These are phyloP conservation scores for Paramuricea clavata DNA, from an alignment of 92 coral and sea anemone species.

Conservation along the genomic window DNA sequence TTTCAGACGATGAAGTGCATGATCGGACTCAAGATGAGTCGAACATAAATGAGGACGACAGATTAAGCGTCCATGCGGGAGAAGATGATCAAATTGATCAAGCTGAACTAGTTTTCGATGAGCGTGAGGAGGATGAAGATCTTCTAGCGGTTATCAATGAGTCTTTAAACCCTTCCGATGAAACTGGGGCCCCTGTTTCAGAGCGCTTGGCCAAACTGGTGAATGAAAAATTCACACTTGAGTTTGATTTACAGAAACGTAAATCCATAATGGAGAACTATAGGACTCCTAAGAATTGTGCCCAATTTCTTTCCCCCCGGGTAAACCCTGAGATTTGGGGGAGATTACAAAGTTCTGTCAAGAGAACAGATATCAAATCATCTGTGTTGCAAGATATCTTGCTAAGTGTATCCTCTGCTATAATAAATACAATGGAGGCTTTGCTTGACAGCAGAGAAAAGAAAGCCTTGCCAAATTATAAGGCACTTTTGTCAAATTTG, in stretches of 20 bases:
- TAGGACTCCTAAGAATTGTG: too few relatives aligned
- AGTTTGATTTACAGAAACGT: background rate
- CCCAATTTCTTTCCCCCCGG: background rate
- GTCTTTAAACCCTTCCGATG: background rate
- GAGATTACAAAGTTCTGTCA: background rate
- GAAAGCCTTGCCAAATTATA: slow-evolving; percentile 22
- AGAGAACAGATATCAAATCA: background rate
- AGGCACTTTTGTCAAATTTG: background rate
- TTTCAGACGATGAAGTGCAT: background rate
- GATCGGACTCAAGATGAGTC: background rate
- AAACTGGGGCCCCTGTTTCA: background rate
- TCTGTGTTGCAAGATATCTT: slow-evolving; percentile 27
- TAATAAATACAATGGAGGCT: background rate
- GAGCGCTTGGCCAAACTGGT: slow-evolving; percentile 3
- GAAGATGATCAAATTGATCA: background rate
- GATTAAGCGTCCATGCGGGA: background rate
- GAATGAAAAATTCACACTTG: slow-evolving; percentile 2
- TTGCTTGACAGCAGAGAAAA: slow-evolving; percentile 2
- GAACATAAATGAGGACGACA: background rate
- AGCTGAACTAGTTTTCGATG: background rate
- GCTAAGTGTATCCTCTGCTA: slow-evolving; percentile 4
- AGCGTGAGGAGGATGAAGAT: background rate
- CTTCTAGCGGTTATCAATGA: background rate
- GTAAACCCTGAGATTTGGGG: slow-evolving; percentile 27
- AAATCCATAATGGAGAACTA: too few relatives aligned